Evolutionary conservation across 2,888 invertebrate species (phyloP), one percentile per base, ranked within the genome.

Genomic region (Dryomyza anilis): DNA sequence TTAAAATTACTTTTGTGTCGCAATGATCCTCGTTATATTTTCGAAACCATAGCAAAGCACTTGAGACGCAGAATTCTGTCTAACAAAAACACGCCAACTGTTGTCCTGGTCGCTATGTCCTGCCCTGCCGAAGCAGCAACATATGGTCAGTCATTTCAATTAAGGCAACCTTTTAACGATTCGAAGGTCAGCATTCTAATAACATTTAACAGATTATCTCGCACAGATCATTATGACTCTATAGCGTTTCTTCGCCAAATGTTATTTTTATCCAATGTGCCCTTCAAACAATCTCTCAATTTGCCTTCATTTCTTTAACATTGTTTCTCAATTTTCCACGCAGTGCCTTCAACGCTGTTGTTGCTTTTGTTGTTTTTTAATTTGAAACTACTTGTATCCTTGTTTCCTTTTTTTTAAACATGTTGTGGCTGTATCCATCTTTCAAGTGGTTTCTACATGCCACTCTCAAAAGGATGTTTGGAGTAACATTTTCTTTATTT

Each of bases 81-180:
- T 21, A 55, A 55, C 12, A 33, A 21, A 55, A 55, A 55, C 36
- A 30, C 19, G 36, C 33, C 55, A 55, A 55, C 30, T 55, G 33
- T 53, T 21, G 25, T 50, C 27, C 50, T 14, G 23, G 25, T 50
- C 50, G 4, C 2, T 50, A 3, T 50, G 33, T 36, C 23, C 16
- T 23, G 36, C 33, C 21, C 55, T 55, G 23, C 21, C 33, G n/a
- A n/a, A n/a, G n/a, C n/a, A 23, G 39, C 55, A 56, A 56, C 56
- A 56, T 56, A 56, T 56, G 56, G 23, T 56, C 39, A 43, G 25
- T 8, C 6, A n/a, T 56, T 56, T 43, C 56, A 43, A 56, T 39
- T 56, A 25, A 16, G n/a, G 16, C 39, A 36, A 21, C 16, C 25
- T 50, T 50, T 50, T 25, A 50, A 14, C 50, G 12, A 50, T 7